These are phyloP conservation scores for Amiota mariae DNA, from an alignment of 2,888 invertebrate genomes.

Conservation along the genomic window DNA sequence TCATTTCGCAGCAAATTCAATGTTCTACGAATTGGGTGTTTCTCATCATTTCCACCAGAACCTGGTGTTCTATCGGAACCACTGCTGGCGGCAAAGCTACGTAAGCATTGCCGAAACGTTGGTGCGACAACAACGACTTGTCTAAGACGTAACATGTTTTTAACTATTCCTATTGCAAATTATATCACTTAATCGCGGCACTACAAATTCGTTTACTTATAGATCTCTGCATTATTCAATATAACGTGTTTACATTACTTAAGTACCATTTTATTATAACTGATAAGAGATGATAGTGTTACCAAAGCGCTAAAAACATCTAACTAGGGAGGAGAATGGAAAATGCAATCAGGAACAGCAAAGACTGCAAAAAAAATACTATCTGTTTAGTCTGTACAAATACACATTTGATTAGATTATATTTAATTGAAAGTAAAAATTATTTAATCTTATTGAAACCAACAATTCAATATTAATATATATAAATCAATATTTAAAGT, in stretches of 20 bases:
- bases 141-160: slow-evolving; percentile 51
- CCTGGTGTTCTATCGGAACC: not conserved
- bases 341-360: too few species aligned
- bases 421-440: too few species aligned
- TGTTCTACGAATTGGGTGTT: slow-evolving; percentile 64
- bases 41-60: slow-evolving; percentile 42
- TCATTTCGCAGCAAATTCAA: slow-evolving; percentile 70
- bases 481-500: too few species aligned
- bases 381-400: too few species aligned
- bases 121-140: slow-evolving; percentile 36
- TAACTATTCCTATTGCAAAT: not conserved
- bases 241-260: not conserved
- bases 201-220: not conserved
- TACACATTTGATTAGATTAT: too few species aligned
- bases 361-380: too few species aligned
- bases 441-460: too few species aligned
- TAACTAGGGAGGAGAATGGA: too few species aligned
- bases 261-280: not conserved
- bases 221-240: slow-evolving; percentile 11
- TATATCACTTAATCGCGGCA: not conserved
- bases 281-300: not conserved
- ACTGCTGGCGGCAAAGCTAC: not conserved
- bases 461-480: too few species aligned
- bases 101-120: not conserved
- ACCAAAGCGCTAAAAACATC: too few species aligned